A percentile compares a stretch with the other conserved stretches of the same genome.
Evolutionary conservation across 1,140 invertebrate species (phyloP).

Genomic region (Campoletis sonorensis): DNA sequence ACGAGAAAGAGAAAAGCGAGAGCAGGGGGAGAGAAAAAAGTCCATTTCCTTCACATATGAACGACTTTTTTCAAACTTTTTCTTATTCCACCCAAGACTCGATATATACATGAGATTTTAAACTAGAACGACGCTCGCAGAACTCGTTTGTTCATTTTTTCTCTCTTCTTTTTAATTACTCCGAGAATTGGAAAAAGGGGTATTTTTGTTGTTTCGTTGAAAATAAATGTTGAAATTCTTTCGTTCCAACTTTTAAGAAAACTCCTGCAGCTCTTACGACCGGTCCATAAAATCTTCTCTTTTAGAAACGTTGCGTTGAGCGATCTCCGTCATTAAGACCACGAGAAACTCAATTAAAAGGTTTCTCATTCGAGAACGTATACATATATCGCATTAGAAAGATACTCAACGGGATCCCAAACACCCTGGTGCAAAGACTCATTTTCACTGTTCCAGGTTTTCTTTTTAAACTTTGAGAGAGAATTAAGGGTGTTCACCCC

Average conservation of each 20-base stretch:
- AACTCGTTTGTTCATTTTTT: no score
- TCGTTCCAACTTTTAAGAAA: background rate
- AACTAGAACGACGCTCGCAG: no score
- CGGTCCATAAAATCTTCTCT: constrained; percentile 9
- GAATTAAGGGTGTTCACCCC: constrained; percentile 1
- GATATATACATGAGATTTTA: background rate
- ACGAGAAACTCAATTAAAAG: constrained; percentile 54
- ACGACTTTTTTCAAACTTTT: background rate
- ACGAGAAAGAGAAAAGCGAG: background rate
- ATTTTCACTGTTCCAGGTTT: background rate
- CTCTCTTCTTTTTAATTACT: no score
- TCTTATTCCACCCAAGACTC: background rate
- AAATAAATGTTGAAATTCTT: background rate
- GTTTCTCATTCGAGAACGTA: background rate
- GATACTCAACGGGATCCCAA: background rate
- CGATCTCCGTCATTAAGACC: constrained; percentile 43
- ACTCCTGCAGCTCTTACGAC: background rate
- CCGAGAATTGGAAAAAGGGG: no score
- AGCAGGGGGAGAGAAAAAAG: background rate
- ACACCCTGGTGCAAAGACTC: constrained; percentile 30
- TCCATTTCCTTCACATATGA: background rate
- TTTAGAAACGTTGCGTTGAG: background rate
- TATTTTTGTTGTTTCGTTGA: background rate
- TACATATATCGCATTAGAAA: no score
- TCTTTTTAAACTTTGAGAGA: background rate